Conservation (phyloP, 2,113 vertebrate genomes). For the Heterotis niloticus region DNA sequence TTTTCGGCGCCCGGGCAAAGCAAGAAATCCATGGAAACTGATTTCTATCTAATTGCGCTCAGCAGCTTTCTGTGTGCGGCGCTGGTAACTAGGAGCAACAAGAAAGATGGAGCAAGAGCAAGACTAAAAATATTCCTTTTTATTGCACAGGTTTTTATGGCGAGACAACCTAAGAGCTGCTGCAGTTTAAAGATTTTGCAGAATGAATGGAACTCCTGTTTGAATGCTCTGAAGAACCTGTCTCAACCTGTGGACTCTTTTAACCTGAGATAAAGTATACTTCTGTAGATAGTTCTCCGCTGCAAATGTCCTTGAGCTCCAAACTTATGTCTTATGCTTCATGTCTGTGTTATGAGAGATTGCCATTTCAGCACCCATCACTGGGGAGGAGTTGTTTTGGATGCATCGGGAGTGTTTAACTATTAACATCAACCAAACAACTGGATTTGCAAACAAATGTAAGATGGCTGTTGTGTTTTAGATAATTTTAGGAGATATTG, state of each 20-base stretch:
- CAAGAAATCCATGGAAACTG: slow-evolving; percentile 65
- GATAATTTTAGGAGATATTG: too few relatives aligned
- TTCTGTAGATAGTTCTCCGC: slow-evolving; percentile 29
- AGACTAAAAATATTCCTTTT: slow-evolving; percentile 61
- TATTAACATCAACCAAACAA: too few relatives aligned
- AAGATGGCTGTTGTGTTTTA: too few relatives aligned
- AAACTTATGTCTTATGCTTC: background rate
- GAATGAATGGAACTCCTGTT: slow-evolving; percentile 45
- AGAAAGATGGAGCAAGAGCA: slow-evolving; percentile 46
- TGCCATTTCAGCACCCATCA: too few relatives aligned
- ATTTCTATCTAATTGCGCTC: slow-evolving; percentile 70
- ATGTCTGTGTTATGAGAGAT: background rate
- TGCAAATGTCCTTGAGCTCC: background rate
- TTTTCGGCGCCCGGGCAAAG: slow-evolving; percentile 46
- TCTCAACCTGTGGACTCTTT: slow-evolving; percentile 57
- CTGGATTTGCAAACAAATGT: too few relatives aligned
- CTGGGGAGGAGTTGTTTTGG: too few relatives aligned
- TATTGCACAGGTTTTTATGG: slow-evolving; percentile 62
- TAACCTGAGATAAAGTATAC: slow-evolving; percentile 41
- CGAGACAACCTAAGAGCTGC: slow-evolving; percentile 55
- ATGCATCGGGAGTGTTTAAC: too few relatives aligned
- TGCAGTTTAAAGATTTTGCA: background rate
- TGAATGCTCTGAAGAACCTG: slow-evolving; percentile 47
- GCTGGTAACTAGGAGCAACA: slow-evolving; percentile 67
- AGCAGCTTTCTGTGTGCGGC: slow-evolving; percentile 53